Evolutionary conservation across 2,113 vertebrate species (phyloP), one percentile per base, ranked within the genome.

Genomic region (Solenodon paradoxus): DNA sequence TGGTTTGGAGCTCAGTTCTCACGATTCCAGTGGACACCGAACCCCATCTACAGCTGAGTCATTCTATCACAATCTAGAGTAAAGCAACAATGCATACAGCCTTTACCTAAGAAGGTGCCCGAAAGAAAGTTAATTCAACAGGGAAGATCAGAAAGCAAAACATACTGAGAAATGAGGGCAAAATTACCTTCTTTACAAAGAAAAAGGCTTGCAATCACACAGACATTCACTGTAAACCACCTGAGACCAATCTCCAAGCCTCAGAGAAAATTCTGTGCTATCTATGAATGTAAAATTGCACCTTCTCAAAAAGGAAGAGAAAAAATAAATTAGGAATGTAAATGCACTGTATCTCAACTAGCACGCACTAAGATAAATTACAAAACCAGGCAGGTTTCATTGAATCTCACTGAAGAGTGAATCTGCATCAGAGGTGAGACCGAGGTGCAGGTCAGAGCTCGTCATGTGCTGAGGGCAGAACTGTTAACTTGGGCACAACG

Each of bases 11-110:
- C 6, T 38, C 51, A 55, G 22, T 17, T 40, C 13, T 3, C 7
- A 68, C 0, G 45, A 49, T 1, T 30, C n/a, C 28, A 22, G 38
- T 19, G 47, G 64, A 2, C 28, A 35, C 0, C 42, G 40, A 19
- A 17, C 20, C 20, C 28, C 0, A 7, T 0, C 28, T 80, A 15
- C 11, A 7, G 38, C 2, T 26, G 9, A 42, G 53, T 9, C 1
- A 2, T 30, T 51, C 35, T 22, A 11, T 24, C 17, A n/a, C 72
- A 91, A 45, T 24, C 66, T 8, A 42, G n/a, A 66, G 35, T 28
- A 45, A 55, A 86, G 86, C 55, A 47, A 19, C 38, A 32, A 55
- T 13, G 10, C 5, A 30, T 1, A 3, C 1, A 2, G 4, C 4
- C 9, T 26, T 91, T 38, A n/a, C 30, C 9, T 13, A 24, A 8